Conservation (phyloP, 2,888 invertebrate species). For the Drosophila ezoana region DNA sequence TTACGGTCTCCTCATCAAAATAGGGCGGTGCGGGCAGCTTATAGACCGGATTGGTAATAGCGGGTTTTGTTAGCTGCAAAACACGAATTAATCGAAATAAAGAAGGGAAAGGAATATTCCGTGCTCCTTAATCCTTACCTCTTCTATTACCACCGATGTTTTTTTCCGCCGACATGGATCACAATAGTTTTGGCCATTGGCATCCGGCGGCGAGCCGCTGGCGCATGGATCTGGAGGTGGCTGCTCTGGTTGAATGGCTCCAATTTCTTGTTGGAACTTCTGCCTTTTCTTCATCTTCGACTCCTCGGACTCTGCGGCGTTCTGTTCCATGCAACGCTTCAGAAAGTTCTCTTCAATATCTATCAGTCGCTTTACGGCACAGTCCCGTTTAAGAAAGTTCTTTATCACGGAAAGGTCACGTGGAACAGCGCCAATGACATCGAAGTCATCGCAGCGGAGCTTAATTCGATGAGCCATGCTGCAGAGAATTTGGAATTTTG, state of each 20-base stretch:
- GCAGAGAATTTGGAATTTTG: conserved; percentile 47
- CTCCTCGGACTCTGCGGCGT: conserved; percentile 8
- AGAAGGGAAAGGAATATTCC: background rate
- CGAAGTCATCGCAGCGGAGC: conserved; percentile 63
- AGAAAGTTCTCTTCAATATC: conserved; percentile 69
- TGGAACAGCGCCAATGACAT: conserved; percentile 70
- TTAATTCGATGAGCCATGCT: conserved; percentile 64
- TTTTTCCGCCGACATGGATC: conserved; percentile 59
- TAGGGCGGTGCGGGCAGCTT: conserved; percentile 33
- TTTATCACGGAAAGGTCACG: conserved; percentile 69
- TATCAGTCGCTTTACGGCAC: conserved; percentile 66
- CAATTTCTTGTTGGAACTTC: background rate
- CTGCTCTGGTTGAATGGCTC: background rate
- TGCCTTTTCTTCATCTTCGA: background rate
- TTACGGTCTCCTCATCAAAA: conserved; percentile 70
- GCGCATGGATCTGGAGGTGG: conserved; percentile 44
- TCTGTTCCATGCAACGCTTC: conserved; percentile 36
- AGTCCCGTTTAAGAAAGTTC: conserved; percentile 66
- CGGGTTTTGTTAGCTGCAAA: conserved; percentile 56
- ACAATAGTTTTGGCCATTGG: conserved; percentile 30
- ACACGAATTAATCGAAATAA: background rate
- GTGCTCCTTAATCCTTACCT: conserved; percentile 37
- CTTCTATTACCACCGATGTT: conserved; percentile 67
- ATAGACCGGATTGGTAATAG: conserved; percentile 49
- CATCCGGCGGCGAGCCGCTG: conserved; percentile 36